Evolutionary conservation across 1,140 invertebrate species (phyloP).

Genomic region (Oryctes rhinoceros): DNA sequence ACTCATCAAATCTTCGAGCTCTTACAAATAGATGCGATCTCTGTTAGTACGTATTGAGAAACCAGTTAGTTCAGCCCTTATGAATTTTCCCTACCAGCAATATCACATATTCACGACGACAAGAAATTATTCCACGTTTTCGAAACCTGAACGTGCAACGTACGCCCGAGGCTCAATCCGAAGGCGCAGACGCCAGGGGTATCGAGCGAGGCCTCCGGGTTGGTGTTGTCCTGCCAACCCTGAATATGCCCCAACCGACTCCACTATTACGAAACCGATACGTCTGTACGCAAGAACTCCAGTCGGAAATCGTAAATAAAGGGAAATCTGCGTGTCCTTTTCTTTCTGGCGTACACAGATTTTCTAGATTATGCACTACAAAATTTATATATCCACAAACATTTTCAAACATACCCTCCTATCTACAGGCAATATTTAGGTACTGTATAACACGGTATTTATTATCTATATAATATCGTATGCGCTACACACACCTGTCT

Average conservation of each 20-base stretch:
- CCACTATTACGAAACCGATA: constrained; percentile 30
- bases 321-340: constrained; percentile 12
- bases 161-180: constrained; percentile 41
- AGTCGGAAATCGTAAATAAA: constrained; percentile 35
- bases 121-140: constrained; percentile 12
- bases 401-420: neutral
- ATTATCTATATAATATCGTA: no score
- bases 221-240: constrained; percentile 53
- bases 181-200: constrained; percentile 52
- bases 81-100: neutral
- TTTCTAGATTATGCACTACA: neutral
- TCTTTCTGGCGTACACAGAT: neutral
- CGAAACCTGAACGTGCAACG: constrained; percentile 35
- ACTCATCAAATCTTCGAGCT: no score
- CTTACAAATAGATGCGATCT: no score
- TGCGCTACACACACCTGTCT: no score
- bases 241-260: constrained; percentile 32
- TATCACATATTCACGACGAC: neutral
- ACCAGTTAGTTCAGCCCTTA: neutral
- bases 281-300: constrained; percentile 24
- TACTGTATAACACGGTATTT: no score
- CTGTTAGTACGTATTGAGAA: neutral
- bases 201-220: constrained; percentile 53
- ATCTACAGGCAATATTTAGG: neutral
- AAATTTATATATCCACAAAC: neutral